phyloP scores from a whole-genome alignment of 2,113 vertebrate species.

The Eretmochelys imbricata region DNA sequence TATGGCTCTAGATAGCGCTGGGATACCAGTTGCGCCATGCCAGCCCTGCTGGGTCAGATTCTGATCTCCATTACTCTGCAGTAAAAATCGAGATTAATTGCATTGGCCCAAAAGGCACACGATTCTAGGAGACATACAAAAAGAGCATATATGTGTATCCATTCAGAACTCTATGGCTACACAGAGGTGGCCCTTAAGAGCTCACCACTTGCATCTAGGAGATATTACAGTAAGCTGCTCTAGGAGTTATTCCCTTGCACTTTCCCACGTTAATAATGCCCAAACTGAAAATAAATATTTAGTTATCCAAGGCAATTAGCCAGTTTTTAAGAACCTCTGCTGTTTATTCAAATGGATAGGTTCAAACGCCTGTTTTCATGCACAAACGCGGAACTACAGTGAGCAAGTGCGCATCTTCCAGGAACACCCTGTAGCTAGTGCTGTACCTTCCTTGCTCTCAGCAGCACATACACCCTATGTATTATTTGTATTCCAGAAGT shows the following conservation, averaged over 20 bases:
- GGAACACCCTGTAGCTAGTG: fast-evolving
- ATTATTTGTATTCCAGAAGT: neutral
- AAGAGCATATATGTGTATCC: neutral
- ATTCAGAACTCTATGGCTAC: neutral
- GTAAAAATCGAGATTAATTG: neutral
- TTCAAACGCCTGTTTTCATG: neutral
- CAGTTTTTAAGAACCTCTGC: neutral
- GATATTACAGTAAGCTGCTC: neutral
- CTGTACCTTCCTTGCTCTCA: fast-evolving
- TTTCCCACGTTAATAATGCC: neutral
- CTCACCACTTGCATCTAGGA: neutral
- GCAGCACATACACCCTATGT: fast-evolving
- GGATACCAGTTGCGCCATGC: neutral
- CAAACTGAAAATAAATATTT: neutral
- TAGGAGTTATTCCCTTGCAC: neutral
- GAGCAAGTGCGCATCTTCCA: fast-evolving
- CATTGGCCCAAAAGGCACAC: neutral
- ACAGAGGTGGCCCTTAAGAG: neutral
- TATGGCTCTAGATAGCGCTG: too few species aligned
- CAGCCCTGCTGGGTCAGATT: neutral
- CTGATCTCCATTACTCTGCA: neutral
- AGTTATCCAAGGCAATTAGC: neutral
- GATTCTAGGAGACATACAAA: neutral
- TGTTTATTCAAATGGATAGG: neutral
- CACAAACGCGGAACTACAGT: neutral